Percentiles rank a stretch among this genome's conserved stretches.
Evolutionary conservation across 2,888 invertebrate species (phyloP).

Genomic region (Lasius platythorax): DNA sequence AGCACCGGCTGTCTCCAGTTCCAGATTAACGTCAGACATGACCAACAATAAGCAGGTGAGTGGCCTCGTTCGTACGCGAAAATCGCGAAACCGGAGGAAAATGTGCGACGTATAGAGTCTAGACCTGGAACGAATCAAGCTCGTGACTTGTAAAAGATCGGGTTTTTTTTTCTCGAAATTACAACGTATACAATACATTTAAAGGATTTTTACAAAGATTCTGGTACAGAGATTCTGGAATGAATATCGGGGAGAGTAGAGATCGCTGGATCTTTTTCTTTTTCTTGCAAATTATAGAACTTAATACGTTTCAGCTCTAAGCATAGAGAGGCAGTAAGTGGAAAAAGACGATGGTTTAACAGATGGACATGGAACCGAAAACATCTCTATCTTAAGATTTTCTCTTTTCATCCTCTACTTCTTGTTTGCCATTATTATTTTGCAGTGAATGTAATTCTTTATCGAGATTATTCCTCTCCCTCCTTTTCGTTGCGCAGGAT

Average conservation of each 20-base stretch:
- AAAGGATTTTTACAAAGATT: background rate
- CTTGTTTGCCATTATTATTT: background rate
- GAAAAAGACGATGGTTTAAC: background rate
- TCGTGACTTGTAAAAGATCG: background rate
- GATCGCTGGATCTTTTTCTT: background rate
- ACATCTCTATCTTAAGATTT: background rate
- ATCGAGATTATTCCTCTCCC: background rate
- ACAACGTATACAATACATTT: background rate
- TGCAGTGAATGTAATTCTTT: background rate
- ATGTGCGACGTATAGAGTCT: background rate
- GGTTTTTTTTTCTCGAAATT: background rate
- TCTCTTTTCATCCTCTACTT: background rate
- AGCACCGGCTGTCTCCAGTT: constrained; percentile 57
- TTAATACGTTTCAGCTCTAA: background rate
- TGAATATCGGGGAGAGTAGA: background rate
- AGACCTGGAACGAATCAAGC: background rate
- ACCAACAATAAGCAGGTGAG: constrained; percentile 85
- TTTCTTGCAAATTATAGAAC: background rate
- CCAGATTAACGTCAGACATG: constrained; percentile 76
- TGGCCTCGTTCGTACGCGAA: constrained; percentile 32
- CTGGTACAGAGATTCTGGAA: background rate
- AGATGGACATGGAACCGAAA: background rate
- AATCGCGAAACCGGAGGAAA: background rate
- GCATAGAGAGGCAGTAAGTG: background rate
- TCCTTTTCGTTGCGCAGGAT: background rate